Evolutionary conservation across 1,140 invertebrate species (phyloP), one percentile per base, ranked within the genome.

Genomic region (Delia radicum): DNA sequence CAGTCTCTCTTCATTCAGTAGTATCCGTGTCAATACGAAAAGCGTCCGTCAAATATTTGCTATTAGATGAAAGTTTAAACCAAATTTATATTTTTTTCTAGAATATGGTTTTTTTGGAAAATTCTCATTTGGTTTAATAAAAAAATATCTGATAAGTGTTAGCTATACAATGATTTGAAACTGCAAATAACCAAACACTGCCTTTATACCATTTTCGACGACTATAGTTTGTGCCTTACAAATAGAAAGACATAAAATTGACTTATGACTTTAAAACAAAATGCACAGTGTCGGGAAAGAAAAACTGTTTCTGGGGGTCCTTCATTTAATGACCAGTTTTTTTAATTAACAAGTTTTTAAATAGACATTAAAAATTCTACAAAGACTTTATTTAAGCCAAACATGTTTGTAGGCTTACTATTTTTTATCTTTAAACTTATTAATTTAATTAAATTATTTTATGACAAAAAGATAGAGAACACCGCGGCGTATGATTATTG

Each of bases 31-130:
- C 75, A 76, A 76, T 74, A 76, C 83, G 83, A 85, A 85, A 85
- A 84, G 83, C 83, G 83, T 85, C 83, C 83, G 83, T 85, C 83
- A 85, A 85, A 85, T 84, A 79, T 83, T 79, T 85, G 83, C 83
- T 83, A 83, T 85, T 85, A 85, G 83, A 85, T 85, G 83, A 85
- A 83, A 82, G 79, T 69, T 77, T 85, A 81, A 85, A 83, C 83
- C 83, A 83, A 85, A 82, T 77, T 74, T 55, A 67, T 77, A 26
- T 61, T 33, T 29, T 26, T 46, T 46, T 37, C 69, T 46, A 12
- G 26, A 2, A 73, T 26, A 46, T 18, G 3, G 18, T 62, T 62
- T 8, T 21, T 62, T 62, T 21, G 61, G 18, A 10, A 69, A 61
- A 28, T 61, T 21, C 29, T 73, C 74, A 77, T 81, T 82, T 81